Base-by-base conservation (phyloP, 2,113 vertebrate species). In the Dascyllus trimaculatus region DNA sequence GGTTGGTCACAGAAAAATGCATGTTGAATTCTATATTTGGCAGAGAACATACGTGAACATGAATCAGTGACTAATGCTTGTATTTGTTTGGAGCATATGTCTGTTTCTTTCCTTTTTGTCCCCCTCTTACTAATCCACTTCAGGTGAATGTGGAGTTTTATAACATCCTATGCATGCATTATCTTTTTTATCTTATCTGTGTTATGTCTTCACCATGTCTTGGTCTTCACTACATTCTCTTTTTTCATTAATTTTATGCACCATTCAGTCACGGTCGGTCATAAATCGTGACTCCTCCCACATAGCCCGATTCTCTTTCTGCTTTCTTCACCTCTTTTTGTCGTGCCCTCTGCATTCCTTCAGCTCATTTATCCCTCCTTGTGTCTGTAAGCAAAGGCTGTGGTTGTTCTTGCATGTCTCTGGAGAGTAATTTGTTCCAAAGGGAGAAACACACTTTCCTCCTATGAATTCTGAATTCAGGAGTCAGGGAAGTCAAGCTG, bases 321-420 rank as follows among this genome's bases (percentile, higher is more conserved):
- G 0, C 32, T 32, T 49, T 25, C 32, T 48, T 70, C 21, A 49
- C 9, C 18, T 48, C 25, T 35, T 63, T 0, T 58, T 49, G 5
- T 45, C 29, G 32, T 18, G 56, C 32, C 24, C n/a, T 58, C 25
- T 64, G 11, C 24, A 45, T 59, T 21, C 9, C 13, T 46, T 71
- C 22, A 21, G 7, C 35, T 57, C 18, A 57, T 69, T 57, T 70
- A 38, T 59, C n/a, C 60, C 26, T 40, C 56, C 32, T 6, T 68
- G 48, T 22, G 4, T 19, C 14, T 48, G 24, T 3, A 64, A 67
- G 19, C n/a, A 54, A 17, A 70, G 26, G 24, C 40, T 49, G 58
- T 24, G 38, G 13, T 11, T 5, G 6, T 43, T 32, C 2, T 46
- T 11, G 0, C 18, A 48, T 25, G 48, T 60, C 60, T 38, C 60